These are phyloP conservation scores for Tarsius wallacei DNA, from an alignment of 2,797 vertebrate genomes.

Conservation along the genomic window DNA sequence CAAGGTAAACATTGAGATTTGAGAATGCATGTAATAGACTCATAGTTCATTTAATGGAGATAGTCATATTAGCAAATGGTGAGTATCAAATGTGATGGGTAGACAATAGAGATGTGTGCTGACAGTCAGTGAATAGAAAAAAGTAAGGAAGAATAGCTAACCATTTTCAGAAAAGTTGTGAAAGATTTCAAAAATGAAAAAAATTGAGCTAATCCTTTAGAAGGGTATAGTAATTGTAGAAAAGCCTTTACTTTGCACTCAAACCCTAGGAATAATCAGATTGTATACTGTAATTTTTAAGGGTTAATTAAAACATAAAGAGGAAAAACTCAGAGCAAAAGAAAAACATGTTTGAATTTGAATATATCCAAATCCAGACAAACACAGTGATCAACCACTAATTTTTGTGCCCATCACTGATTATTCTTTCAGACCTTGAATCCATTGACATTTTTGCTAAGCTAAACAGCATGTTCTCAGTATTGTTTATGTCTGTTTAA, in stretches of 20 bases:
- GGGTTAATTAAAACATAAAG: constrained; percentile 76
- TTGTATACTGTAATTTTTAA: constrained; percentile 56
- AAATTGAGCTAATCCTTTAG: constrained; percentile 9
- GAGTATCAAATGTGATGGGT: background rate
- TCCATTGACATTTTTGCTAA: constrained; percentile 31
- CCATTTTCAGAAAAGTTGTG: background rate
- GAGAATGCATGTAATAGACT: background rate
- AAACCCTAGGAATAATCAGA: background rate
- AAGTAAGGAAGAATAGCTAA: background rate
- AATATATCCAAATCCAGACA: constrained; percentile 72
- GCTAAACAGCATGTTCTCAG: background rate
- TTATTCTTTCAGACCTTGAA: constrained; percentile 58
- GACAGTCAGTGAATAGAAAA: background rate
- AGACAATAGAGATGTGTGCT: background rate
- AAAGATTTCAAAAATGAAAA: background rate
- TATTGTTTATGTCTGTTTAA: constrained; percentile 73
- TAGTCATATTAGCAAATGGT: background rate
- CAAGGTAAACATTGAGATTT: background rate
- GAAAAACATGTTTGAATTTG: constrained; percentile 48
- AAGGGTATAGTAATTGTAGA: background rate
- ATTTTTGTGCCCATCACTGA: background rate
- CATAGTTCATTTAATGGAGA: constrained; percentile 12
- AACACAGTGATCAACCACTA: constrained; percentile 53
- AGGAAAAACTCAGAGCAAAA: constrained; percentile 59
- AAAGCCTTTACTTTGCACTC: background rate